A percentile compares a stretch with the other conserved stretches of the same genome.
phyloP scores from a whole-genome alignment of 1,140 invertebrate species.

The Zaprionus ornatus region DNA sequence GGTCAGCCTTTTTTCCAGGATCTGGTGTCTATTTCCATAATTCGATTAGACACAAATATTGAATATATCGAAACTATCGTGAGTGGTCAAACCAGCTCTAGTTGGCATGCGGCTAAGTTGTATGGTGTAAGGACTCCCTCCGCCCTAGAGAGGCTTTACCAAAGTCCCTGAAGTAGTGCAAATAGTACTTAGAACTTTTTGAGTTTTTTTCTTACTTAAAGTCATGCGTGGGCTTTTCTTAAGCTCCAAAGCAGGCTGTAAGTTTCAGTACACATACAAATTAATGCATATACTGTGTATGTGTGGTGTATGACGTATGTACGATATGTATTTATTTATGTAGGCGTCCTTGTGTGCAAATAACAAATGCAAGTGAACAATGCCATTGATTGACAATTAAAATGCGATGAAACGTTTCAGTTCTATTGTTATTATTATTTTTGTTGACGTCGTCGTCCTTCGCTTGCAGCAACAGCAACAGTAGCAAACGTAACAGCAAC shows the following conservation, averaged over 20 bases:
- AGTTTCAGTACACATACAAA: neutral
- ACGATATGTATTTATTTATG: neutral
- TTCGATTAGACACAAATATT: too few species aligned
- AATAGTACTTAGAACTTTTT: too few species aligned
- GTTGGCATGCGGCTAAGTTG: too few species aligned
- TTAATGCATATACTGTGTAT: neutral
- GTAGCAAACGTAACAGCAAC: neutral
- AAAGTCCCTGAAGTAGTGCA: too few species aligned
- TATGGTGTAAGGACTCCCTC: too few species aligned
- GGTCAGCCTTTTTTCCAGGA: too few species aligned
- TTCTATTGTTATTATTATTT: slow-evolving; percentile 12
- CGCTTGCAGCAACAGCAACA: neutral
- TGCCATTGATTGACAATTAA: slow-evolving; percentile 39
- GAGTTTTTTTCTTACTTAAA: too few species aligned
- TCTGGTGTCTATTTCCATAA: too few species aligned
- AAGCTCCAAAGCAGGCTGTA: neutral
- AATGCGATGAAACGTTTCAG: slow-evolving; percentile 11
- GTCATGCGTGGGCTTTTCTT: neutral
- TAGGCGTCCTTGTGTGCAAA: neutral
- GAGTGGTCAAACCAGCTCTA: too few species aligned
- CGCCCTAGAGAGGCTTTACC: too few species aligned
- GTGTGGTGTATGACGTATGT: neutral
- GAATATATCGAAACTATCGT: too few species aligned
- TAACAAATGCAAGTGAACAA: slow-evolving; percentile 13
- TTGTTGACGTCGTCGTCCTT: neutral